Conservation (phyloP, 1,140 invertebrate species). For the Cyphomyrmex costatus region DNA sequence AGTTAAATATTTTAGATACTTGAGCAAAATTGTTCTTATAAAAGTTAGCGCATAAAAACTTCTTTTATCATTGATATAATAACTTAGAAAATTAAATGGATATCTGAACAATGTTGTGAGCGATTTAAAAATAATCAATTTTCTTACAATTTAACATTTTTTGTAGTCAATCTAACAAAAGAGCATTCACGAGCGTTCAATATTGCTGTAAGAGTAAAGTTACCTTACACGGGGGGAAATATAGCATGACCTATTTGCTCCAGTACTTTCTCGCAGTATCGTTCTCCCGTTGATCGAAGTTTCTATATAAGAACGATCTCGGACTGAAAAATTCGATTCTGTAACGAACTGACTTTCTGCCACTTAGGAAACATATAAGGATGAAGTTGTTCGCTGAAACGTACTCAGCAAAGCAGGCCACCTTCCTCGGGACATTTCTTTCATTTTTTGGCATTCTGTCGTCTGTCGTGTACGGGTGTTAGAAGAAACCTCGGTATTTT, state of each 20-base stretch:
- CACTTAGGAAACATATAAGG: slow-evolving; percentile 55
- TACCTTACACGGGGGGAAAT: slow-evolving; percentile 16
- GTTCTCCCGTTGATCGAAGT: slow-evolving; percentile 43
- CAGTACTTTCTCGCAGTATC: not conserved
- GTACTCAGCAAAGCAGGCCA: slow-evolving; percentile 34
- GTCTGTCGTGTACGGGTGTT: slow-evolving; percentile 21
- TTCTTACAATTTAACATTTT: slow-evolving; percentile 16
- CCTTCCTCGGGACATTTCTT: slow-evolving; percentile 4
- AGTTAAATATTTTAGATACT: no score
- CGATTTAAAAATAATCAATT: slow-evolving; percentile 42
- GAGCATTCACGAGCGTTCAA: not conserved
- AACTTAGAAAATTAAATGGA: not conserved
- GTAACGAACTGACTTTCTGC: slow-evolving; percentile 55
- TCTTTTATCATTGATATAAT: not conserved
- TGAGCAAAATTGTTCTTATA: no score
- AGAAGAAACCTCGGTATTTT: slow-evolving; percentile 39
- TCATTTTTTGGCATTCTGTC: slow-evolving; percentile 39
- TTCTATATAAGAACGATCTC: slow-evolving; percentile 47
- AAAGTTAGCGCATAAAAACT: not conserved
- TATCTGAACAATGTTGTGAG: not conserved
- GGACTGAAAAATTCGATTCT: slow-evolving; percentile 49
- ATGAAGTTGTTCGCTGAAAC: slow-evolving; percentile 51
- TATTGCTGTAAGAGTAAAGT: slow-evolving; percentile 10
- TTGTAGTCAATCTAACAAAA: slow-evolving; percentile 14
- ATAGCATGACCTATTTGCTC: slow-evolving; percentile 52